These are phyloP conservation scores for Karalla daura DNA, from an alignment of 2,797 vertebrate genomes.

Conservation along the genomic window DNA sequence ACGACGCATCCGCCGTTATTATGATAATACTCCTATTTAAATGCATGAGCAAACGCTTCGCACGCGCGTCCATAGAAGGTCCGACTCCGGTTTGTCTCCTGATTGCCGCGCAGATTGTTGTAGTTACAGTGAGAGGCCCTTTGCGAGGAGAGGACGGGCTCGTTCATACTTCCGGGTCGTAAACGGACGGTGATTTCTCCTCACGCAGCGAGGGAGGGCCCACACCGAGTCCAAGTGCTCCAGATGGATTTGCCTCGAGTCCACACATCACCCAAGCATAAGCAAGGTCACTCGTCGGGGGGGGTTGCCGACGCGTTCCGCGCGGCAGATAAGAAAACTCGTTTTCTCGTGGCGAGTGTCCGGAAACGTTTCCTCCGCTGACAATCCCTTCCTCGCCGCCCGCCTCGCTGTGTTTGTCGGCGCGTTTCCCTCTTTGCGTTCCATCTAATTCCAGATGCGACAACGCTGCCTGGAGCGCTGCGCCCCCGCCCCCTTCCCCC, in stretches of 20 bases:
- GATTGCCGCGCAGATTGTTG: conserved; percentile 46
- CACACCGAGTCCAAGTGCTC: conserved; percentile 21
- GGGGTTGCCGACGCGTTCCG: conserved; percentile 44
- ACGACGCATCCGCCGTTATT: conserved; percentile 82
- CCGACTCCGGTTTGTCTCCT: conserved; percentile 15
- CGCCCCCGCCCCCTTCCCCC: conserved; percentile 6
- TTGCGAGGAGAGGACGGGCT: not conserved
- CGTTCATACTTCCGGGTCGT: conserved; percentile 23
- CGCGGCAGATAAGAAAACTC: conserved; percentile 55
- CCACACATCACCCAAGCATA: not conserved
- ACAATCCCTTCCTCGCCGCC: conserved; percentile 59
- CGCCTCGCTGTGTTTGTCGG: conserved; percentile 23
- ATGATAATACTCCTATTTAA: conserved; percentile 97
- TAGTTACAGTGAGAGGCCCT: conserved; percentile 16
- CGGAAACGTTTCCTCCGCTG: conserved; percentile 32
- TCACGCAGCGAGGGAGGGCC: not conserved
- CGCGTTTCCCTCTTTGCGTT: conserved; percentile 27
- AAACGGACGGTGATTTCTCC: conserved; percentile 9
- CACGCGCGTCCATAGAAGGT: conserved; percentile 61
- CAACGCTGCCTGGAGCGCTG: conserved; percentile 11
- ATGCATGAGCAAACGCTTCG: conserved; percentile 94
- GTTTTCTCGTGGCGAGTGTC: conserved; percentile 50
- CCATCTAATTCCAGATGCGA: conserved; percentile 40
- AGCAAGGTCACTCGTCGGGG: conserved; percentile 50
- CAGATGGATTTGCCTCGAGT: conserved; percentile 35